Base-by-base conservation (phyloP, 1,140 invertebrate genomes). In the Ooceraea biroi region DNA sequence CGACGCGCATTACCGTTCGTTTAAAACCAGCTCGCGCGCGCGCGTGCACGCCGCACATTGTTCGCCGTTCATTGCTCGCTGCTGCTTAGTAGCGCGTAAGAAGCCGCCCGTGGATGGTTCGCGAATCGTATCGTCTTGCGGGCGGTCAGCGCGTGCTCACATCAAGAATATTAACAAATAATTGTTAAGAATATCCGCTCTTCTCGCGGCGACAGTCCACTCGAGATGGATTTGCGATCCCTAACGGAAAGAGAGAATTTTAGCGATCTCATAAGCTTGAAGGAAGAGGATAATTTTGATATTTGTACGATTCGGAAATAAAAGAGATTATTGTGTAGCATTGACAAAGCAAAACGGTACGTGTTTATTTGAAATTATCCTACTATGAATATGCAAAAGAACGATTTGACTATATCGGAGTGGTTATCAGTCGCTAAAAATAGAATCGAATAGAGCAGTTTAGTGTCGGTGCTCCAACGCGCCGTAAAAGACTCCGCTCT, bases 61-160 rank as follows among this genome's bases (percentile, higher is more conserved):
- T 27, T 25, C 63, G 76, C 50, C 48, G 48, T 69, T 57, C 36
- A 12, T 57, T 57, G 17, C 36, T 69, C 73, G 46, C 50, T 1
- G 76, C 22, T 66, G 41, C 57, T 80, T 57, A 71, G 17, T 41
- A 44, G 76, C 76, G 76, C 65, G 65, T 71, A 65, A 80, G 76
- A 71, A 69, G n/a, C n/a, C n/a, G 55, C 11, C 25, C 48, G 30
- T 63, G 30, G n/a, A 36, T 22, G 44, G 22, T n/a, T 68, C 19
- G 12, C 10, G 74, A n/a, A n/a, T 22, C 27, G 44, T 25, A 22
- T 5, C 5, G 14, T 14, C 19, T 8, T n/a, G 48, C 27, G 7
- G 10, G 14, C 17, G n/a, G n/a, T n/a, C 14, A 22, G 48, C 19
- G 41, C n/a, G 27, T 27, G 57, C 11, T 11, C 4, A 17, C 22